phyloP scores from a whole-genome alignment of 2,113 vertebrate species.

The Sylvilagus bachmani region DNA sequence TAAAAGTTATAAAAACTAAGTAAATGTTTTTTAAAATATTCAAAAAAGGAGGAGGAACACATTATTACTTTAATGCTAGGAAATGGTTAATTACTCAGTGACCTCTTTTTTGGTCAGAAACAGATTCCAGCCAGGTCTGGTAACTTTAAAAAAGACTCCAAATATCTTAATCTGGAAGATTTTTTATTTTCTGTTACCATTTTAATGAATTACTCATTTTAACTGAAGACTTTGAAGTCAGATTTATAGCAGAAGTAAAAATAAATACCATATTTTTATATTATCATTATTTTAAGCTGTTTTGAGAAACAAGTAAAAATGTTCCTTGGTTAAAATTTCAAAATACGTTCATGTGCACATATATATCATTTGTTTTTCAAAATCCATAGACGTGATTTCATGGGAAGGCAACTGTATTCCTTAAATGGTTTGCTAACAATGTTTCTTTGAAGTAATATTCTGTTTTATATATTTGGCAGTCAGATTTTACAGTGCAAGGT shows the following conservation, averaged over 20 bases:
- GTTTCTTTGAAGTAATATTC: conserved; percentile 61
- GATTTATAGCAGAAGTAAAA: conserved; percentile 38
- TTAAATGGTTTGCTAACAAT: conserved; percentile 63
- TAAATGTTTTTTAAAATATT: not conserved
- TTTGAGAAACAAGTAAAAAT: conserved; percentile 43
- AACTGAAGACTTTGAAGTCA: conserved; percentile 51
- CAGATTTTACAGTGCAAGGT: not conserved
- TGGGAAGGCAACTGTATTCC: conserved; percentile 67
- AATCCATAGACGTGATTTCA: conserved; percentile 65
- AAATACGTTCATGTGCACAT: not conserved
- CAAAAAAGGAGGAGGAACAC: conserved; percentile 5
- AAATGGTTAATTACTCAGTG: conserved; percentile 3
- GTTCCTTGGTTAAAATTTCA: not conserved
- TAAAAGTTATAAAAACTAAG: conserved; percentile 34
- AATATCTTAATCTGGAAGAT: not conserved
- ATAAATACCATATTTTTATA: not conserved
- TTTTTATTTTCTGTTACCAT: too few species aligned
- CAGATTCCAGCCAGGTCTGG: not conserved
- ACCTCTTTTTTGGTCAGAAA: conserved; percentile 39
- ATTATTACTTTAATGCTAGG: conserved; percentile 46
- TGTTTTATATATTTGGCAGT: conserved; percentile 48
- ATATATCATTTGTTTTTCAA: not conserved
- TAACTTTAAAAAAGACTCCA: conserved; percentile 24
- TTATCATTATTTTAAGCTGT: conserved; percentile 58
- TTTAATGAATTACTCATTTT: too few species aligned